Evolutionary conservation across 2,113 vertebrate species (phyloP).

Genomic region (Notothenia coriiceps): DNA sequence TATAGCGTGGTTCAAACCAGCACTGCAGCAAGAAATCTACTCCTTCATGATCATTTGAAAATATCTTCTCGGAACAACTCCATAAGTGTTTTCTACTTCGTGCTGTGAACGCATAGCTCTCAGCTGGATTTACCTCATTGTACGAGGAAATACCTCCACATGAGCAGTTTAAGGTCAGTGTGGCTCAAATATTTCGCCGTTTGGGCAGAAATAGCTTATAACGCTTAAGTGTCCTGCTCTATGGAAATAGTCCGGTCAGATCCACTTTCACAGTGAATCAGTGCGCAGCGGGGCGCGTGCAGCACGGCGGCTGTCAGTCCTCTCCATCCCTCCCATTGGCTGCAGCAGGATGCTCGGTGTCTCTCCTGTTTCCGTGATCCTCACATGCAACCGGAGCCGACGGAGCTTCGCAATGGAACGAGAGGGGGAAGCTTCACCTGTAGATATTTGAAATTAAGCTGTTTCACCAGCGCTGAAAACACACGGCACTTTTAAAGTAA

Average conservation of each 20-base stretch:
- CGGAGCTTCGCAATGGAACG: slow-evolving; percentile 47
- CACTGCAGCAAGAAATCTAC: slow-evolving; percentile 37
- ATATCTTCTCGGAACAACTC: neutral
- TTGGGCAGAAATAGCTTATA: neutral
- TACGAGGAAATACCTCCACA: neutral
- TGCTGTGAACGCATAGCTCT: neutral
- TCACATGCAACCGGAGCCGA: slow-evolving; percentile 58
- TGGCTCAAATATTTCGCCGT: neutral
- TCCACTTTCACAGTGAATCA: slow-evolving; percentile 53
- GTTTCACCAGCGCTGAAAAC: neutral
- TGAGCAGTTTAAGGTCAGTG: neutral
- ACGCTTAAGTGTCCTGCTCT: slow-evolving; percentile 4
- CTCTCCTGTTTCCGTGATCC: slow-evolving; percentile 44
- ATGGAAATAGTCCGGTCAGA: slow-evolving; percentile 28
- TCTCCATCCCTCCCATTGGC: slow-evolving; percentile 68
- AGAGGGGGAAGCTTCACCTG: slow-evolving; percentile 67
- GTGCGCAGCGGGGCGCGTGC: slow-evolving; percentile 59
- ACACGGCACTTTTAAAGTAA: slow-evolving; percentile 22
- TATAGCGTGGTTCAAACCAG: slow-evolving; percentile 58
- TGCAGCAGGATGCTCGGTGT: slow-evolving; percentile 64
- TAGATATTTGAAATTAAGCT: slow-evolving; percentile 56
- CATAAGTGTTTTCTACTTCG: slow-evolving; percentile 8
- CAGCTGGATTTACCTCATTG: neutral
- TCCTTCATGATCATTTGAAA: neutral
- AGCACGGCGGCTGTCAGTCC: slow-evolving; percentile 59